phyloP scores from a whole-genome alignment of 2,797 vertebrate species.

The Amniataba percoides region DNA sequence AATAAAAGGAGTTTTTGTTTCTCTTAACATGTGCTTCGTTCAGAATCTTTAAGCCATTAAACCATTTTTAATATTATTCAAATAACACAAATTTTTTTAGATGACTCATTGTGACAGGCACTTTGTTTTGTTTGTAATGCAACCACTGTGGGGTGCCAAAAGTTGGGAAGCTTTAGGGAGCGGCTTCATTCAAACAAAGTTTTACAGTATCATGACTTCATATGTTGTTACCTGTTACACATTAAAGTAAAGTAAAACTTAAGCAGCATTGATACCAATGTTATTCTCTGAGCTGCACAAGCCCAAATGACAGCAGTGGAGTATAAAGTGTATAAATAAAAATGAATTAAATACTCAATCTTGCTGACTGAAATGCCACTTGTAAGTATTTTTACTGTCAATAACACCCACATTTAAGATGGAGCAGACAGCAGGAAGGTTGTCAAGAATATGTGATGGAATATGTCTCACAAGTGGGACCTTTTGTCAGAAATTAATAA shows the following conservation, averaged over 20 bases:
- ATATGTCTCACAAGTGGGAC: neutral
- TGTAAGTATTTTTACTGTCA: neutral
- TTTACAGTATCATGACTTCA: neutral
- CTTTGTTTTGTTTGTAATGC: neutral
- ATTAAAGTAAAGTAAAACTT: neutral
- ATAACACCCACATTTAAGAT: neutral
- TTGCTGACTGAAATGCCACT: neutral
- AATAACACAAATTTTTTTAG: no score
- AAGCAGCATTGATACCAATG: neutral
- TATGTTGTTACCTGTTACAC: neutral
- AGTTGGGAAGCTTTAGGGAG: neutral
- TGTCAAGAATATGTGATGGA: neutral
- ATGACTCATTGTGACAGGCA: neutral
- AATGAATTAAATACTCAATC: neutral
- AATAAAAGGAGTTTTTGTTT: neutral
- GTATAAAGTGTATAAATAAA: neutral
- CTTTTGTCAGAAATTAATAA: neutral
- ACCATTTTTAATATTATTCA: neutral
- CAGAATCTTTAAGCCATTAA: neutral
- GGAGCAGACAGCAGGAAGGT: neutral
- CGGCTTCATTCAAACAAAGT: neutral
- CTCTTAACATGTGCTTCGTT: neutral
- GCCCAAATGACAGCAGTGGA: neutral
- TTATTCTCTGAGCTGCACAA: neutral
- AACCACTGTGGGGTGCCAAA: conserved; percentile 16